These are phyloP conservation scores for Hemiprocne comata DNA, from an alignment of 2,113 vertebrate genomes.

Conservation along the genomic window DNA sequence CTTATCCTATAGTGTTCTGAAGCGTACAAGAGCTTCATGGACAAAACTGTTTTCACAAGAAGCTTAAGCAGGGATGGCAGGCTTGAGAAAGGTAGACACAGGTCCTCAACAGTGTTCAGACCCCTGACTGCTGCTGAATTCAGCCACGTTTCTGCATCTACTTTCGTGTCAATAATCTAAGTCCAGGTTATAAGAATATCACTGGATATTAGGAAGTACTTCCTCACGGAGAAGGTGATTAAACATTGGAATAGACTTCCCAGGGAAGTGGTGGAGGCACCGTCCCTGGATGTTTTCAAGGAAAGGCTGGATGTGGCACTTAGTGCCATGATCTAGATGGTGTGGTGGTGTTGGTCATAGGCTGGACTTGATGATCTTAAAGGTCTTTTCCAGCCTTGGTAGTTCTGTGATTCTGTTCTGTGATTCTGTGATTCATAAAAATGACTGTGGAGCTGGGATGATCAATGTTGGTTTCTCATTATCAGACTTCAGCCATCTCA, in stretches of 20 bases:
- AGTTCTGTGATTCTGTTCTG: too few relatives aligned
- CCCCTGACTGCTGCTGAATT: background rate
- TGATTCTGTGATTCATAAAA: too few relatives aligned
- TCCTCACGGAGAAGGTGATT: too few relatives aligned
- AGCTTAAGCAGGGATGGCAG: background rate
- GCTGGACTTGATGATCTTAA: too few relatives aligned
- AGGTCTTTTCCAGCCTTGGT: too few relatives aligned
- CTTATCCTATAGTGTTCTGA: background rate
- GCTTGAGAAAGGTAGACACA: background rate
- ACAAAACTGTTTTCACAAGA: background rate
- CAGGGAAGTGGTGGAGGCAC: too few relatives aligned
- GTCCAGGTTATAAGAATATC: background rate
- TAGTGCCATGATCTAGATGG: too few relatives aligned
- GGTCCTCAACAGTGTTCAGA: background rate
- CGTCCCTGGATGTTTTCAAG: too few relatives aligned
- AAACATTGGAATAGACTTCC: too few relatives aligned
- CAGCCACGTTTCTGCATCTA: background rate
- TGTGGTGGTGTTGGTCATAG: too few relatives aligned
- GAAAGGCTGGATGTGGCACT: too few relatives aligned
- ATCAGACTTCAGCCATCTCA: background rate
- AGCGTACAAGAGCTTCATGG: background rate
- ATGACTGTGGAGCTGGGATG: background rate
- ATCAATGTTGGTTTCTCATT: background rate
- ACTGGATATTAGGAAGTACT: too few relatives aligned
- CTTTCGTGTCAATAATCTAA: background rate